Evolutionary conservation across 2,888 invertebrate genomes (phyloP), one percentile per base, ranked within the genome.

Genomic region (Microchrysa polita): DNA sequence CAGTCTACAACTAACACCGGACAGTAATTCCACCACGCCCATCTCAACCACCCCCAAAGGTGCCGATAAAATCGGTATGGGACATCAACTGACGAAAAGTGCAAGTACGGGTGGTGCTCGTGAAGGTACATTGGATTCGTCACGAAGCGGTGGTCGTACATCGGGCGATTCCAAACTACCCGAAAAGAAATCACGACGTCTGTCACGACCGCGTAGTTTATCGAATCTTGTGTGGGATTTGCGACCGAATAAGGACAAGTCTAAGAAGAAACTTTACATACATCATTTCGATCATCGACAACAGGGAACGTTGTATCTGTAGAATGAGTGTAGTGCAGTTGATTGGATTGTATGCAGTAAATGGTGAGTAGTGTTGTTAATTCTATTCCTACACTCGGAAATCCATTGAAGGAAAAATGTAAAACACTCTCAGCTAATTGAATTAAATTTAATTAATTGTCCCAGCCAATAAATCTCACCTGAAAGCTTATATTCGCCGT

Each of bases 171-270:
- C 94, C 4, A 94, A 94, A 82, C 87, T 93, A 80, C 93, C 93
- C 72, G 94, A 94, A 81, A 94, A 94, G 82, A 87, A 93, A 81
- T 93, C 92, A 71, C 88, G 93, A 79, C 92, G 92, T 80, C 84
- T 95, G 75, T 93, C 93, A 79, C 89, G 95, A 81, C 95, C 95
- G 71, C 90, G 94, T 79, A 94, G 94, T 75, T 86, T 95, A 81
- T 94, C 94, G 76, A 95, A 95, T 86, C 88, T 95, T 80, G 94
- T 95, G 77, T 94, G 94, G 94, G 93, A 94, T 82, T 81, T 90
- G 77, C 80, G 85, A 78, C 84, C 84, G 77, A 83, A 83, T 79
- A 85, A 85, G 81, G 85, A 85, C 79, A 84, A 85, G 79, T 83
- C 85, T 65, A 85, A 85, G 80, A 85, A 85, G 79, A 85, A 85